A percentile compares a stretch with the other conserved stretches of the same genome.
Conservation (phyloP, 2,113 vertebrate genomes). For the Marmota monax region DNA sequence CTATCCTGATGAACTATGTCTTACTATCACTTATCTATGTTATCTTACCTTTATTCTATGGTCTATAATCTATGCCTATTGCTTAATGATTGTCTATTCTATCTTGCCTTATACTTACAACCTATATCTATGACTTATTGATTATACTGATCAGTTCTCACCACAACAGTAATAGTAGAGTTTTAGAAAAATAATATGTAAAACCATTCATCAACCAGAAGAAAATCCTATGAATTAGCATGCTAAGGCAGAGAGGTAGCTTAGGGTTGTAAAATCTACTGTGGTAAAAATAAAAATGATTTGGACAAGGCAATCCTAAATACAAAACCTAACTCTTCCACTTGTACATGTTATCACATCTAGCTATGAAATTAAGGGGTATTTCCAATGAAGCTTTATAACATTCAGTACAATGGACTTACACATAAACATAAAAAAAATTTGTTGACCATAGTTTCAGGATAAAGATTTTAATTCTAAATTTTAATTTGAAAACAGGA, state of each 20-base stretch:
- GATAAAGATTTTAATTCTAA: neutral
- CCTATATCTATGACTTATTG: no score
- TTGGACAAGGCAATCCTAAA: fast-evolving
- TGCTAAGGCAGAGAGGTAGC: neutral
- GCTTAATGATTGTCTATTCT: no score
- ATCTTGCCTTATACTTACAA: no score
- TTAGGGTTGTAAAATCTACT: neutral
- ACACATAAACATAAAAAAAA: neutral
- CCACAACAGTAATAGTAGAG: no score
- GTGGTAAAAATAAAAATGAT: neutral
- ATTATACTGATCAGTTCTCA: no score
- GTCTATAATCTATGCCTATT: no score
- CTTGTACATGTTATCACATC: neutral
- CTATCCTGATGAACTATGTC: no score
- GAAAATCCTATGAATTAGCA: neutral
- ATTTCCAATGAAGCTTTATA: neutral
- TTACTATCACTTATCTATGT: no score
- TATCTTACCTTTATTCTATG: no score
- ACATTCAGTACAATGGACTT: neutral
- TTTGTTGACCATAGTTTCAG: neutral
- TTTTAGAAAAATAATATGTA: neutral
- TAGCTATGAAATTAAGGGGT: neutral
- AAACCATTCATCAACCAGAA: neutral
- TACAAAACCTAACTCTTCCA: no score
- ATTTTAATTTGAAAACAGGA: neutral